Conservation (phyloP, 2,888 invertebrate species). For the Drosophila pegasa region DNA sequence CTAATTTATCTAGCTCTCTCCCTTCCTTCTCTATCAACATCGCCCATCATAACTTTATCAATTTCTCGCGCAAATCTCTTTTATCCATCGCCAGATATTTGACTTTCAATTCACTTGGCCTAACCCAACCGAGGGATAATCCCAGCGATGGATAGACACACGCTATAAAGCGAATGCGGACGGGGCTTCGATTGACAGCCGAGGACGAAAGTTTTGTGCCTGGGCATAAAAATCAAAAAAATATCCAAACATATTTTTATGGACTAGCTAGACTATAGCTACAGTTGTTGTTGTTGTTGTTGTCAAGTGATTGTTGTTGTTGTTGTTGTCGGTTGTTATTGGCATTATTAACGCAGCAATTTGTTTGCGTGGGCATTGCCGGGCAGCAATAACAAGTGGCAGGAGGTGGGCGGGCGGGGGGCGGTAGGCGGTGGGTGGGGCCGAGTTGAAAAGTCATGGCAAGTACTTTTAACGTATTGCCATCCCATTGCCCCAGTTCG, state of each 20-base stretch:
- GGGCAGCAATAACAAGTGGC: conserved; percentile 32
- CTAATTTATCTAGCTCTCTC: not conserved
- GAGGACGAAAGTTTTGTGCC: conserved; percentile 23
- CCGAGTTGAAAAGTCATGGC: conserved; percentile 25
- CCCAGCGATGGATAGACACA: not conserved
- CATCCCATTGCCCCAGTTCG: conserved; percentile 44
- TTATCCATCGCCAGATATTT: not conserved
- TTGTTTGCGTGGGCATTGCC: conserved; percentile 52
- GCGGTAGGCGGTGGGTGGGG: not conserved
- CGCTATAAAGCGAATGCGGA: not conserved
- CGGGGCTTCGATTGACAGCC: not conserved
- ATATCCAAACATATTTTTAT: conserved; percentile 43
- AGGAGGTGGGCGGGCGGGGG: not conserved
- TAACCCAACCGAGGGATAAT: not conserved
- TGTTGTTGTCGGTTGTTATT: conserved; percentile 54
- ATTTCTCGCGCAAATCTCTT: conserved; percentile 1
- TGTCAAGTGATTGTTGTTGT: conserved; percentile 6
- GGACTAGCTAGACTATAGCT: conserved; percentile 36
- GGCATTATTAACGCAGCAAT: conserved; percentile 73
- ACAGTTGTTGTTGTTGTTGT: conserved; percentile 12
- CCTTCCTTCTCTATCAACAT: not conserved
- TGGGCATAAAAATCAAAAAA: conserved; percentile 39
- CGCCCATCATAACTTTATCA: not conserved
- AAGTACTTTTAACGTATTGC: conserved; percentile 53
- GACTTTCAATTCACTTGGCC: not conserved